Conservation (phyloP, 2,797 vertebrate genomes). For the Sternotherus odoratus region DNA sequence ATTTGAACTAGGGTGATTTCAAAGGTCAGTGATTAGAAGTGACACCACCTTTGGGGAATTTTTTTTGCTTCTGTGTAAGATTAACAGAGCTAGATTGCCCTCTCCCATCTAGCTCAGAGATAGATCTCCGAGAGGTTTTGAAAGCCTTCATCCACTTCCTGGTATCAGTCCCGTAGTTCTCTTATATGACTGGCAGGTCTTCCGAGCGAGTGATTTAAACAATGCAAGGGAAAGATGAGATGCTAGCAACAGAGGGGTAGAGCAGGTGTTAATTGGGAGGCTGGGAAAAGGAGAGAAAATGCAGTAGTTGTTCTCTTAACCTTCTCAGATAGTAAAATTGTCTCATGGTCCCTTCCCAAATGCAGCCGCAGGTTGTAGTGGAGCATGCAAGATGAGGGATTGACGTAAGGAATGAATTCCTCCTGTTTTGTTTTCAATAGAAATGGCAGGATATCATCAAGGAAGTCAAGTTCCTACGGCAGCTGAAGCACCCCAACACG, state of each 20-base stretch:
- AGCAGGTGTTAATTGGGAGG: not conserved
- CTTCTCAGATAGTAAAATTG: accelerated
- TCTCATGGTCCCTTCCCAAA: not conserved
- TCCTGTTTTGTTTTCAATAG: slow-evolving; percentile 73
- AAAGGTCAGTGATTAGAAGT: not conserved
- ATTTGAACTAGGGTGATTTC: not conserved
- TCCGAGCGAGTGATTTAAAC: not conserved
- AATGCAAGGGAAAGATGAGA: not conserved
- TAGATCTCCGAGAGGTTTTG: no score
- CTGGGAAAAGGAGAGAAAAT: not conserved
- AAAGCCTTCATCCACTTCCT: not conserved
- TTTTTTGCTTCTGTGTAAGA: not conserved
- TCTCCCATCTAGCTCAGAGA: not conserved
- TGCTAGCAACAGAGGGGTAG: not conserved
- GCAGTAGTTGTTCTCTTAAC: not conserved
- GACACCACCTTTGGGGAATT: not conserved
- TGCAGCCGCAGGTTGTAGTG: not conserved
- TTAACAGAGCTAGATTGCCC: not conserved
- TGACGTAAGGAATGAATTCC: not conserved
- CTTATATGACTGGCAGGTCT: no score
- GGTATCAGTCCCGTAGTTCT: not conserved
- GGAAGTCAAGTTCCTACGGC: slow-evolving; percentile 96
- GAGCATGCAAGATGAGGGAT: not conserved
- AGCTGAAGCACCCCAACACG: slow-evolving; percentile 97
- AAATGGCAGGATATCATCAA: slow-evolving; percentile 99